These are phyloP conservation scores for Helicoverpa armigera DNA, from an alignment of 1,140 invertebrate species.

Conservation along the genomic window DNA sequence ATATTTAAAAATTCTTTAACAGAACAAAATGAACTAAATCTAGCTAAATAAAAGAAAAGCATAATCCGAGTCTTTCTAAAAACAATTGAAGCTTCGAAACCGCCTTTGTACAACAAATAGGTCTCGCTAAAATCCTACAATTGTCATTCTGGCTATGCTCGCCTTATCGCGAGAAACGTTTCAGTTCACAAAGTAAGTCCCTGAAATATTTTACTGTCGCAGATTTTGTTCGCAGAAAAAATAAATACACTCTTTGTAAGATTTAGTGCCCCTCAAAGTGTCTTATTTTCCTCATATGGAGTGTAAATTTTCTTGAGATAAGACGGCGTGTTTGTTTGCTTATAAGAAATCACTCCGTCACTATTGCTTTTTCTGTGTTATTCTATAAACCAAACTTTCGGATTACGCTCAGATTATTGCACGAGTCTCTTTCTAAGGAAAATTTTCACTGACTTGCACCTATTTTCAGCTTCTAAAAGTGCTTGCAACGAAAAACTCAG, in stretches of 20 bases:
- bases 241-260: slow-evolving; percentile 33
- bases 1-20: not conserved
- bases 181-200: slow-evolving; percentile 33
- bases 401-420: too few relatives aligned
- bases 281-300: not conserved
- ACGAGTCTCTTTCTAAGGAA: too few relatives aligned
- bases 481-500: too few relatives aligned
- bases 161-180: slow-evolving; percentile 14
- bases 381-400: too few relatives aligned
- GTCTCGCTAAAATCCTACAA: slow-evolving; percentile 24
- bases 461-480: too few relatives aligned
- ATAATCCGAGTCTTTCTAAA: not conserved
- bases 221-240: slow-evolving; percentile 21
- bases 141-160: slow-evolving; percentile 10
- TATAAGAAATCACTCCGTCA: not conserved
- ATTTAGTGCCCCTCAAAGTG: slow-evolving; percentile 6
- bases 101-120: slow-evolving; percentile 28
- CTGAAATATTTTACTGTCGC: slow-evolving; percentile 29
- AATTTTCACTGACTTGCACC: too few relatives aligned
- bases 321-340: not conserved
- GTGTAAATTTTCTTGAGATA: not conserved
- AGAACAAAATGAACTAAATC: slow-evolving; percentile 19
- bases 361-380: too few relatives aligned
- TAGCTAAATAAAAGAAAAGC: not conserved
- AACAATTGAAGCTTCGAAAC: slow-evolving; percentile 16